Evolutionary conservation across 2,797 vertebrate genomes (phyloP), one percentile per base, ranked within the genome.

Genomic region (Microctenopoma stevenorrisi): DNA sequence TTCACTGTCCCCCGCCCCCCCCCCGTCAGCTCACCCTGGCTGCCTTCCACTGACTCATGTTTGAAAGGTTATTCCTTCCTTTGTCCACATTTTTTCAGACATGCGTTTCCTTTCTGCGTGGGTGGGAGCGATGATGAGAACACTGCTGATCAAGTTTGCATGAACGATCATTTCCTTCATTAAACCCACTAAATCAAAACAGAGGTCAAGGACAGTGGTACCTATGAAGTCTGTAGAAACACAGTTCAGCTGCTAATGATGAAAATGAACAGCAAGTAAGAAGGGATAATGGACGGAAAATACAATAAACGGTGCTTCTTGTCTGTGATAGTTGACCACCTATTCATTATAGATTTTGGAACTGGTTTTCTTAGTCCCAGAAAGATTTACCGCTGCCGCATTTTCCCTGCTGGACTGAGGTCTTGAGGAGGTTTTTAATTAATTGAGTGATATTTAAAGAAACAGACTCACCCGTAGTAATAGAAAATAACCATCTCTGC

Each of bases 91-190:
- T 78, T 62, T 35, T 74, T 79, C 15, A 1, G 8, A 62, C 51
- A 22, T 64, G 50, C 46, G 18, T 86, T 81, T 85, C 76, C 76
- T 82, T 52, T 33, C 61, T 72, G 80, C 58, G 79, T 91, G 83
- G 84, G 87, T 84, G 85, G 68, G 28, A 54, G 56, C 40, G 50
- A 71, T 68, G 68, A 37, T 72, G 33, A 82, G 84, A 72, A 74
- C 49, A 60, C 49, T 52, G 56, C 76, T 89, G 79, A 91, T 89
- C 64, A 83, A 72, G 83, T 86, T 90, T 86, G 69, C 74, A 83
- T 60, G 64, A 83, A 53, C 60, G 64, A 80, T 78, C 74, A 83
- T 91, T 92, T 91, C 74, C 85, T 83, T 82, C 72, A 90, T 81
- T 87, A 72, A 59, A 55, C 40, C 66, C 76, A 69, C 49, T 77